phyloP scores from a whole-genome alignment of 2,888 invertebrate genomes.

The Torymus aiolomorphi region DNA sequence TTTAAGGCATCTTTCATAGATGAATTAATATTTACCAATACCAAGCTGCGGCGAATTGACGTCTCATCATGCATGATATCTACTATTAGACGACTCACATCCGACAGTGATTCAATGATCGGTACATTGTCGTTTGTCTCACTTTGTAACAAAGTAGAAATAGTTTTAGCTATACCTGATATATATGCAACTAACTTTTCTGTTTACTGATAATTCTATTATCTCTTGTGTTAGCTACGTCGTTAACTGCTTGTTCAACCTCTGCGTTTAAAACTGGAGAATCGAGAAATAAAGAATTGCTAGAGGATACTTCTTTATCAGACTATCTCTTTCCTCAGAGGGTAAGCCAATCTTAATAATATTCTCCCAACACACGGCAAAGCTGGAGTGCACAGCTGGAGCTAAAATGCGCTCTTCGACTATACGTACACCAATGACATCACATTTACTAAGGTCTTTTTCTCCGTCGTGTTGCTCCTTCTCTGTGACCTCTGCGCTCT shows the following conservation, averaged over 20 bases:
- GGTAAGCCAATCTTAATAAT: constrained; percentile 29
- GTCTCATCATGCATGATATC: constrained; percentile 54
- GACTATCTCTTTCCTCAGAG: constrained; percentile 14
- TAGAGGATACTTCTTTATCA: constrained; percentile 16
- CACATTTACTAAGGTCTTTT: too few species aligned
- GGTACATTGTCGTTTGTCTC: not conserved
- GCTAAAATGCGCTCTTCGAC: too few species aligned
- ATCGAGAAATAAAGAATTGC: constrained; percentile 40
- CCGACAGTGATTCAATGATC: constrained; percentile 33
- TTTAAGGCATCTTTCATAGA: constrained; percentile 43
- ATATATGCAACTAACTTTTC: constrained; percentile 34
- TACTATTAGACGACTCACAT: constrained; percentile 25
- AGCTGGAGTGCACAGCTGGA: too few species aligned
- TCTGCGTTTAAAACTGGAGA: constrained; percentile 33
- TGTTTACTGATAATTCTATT: constrained; percentile 27
- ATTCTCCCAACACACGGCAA: constrained; percentile 25
- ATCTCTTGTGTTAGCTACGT: constrained; percentile 34
- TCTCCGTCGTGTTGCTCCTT: too few species aligned
- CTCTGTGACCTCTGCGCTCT: too few species aligned
- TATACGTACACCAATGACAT: too few species aligned
- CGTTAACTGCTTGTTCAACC: constrained; percentile 20
- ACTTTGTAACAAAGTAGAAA: not conserved
- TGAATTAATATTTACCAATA: constrained; percentile 46
- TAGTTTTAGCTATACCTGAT: too few species aligned
- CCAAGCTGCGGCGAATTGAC: constrained; percentile 35